Evolutionary conservation across 2,888 invertebrate genomes (phyloP), one percentile per base, ranked within the genome.

Genomic region (Mylabris sibirica): DNA sequence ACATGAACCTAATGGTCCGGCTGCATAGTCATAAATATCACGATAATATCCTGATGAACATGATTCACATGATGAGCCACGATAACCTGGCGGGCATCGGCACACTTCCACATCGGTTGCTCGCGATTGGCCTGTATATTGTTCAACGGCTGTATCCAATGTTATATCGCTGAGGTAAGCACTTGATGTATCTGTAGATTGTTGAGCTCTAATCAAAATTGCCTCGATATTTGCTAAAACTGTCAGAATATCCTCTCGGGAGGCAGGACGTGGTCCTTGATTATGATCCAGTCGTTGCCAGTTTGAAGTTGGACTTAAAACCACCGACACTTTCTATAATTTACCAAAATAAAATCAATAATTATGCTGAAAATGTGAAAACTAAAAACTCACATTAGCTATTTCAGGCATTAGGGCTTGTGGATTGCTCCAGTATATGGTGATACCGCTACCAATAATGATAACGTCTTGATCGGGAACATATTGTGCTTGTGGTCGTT

Each of bases 91-190:
- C n/a, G 82, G 82, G 67, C 82, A 82, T 67, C 79, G 77, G 68
- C 81, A 99, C 59, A 89, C 89, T 87, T 99, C 98, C 62, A 99
- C 92, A 67, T 91, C 91, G 3, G 87, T 88, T 0, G 96, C 96
- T 57, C 87, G 86, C 9, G 87, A 88, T 76, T 87, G 89, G 1
- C 87, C 88, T 22, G 60, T 89, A 60, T 88, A 87, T 3, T 80
- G 81, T 61, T 89, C 89, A 0, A 91, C 90, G 0, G 96, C 95
- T 2, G 94, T 93, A 76, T 98, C 97, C 84, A 98, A 88, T 24
- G 91, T 90, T 0, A 99, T 92, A 80, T 97, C 95, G 68, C 94
- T 91, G 59, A 99, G 90, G 62, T 90, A 89, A 1, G 88, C 85
- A 0, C 91, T 89, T 0, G 88, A 86, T 69, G 90, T 89, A 72